Conservation (phyloP, 2,888 invertebrate genomes). For the Acleris literana region DNA sequence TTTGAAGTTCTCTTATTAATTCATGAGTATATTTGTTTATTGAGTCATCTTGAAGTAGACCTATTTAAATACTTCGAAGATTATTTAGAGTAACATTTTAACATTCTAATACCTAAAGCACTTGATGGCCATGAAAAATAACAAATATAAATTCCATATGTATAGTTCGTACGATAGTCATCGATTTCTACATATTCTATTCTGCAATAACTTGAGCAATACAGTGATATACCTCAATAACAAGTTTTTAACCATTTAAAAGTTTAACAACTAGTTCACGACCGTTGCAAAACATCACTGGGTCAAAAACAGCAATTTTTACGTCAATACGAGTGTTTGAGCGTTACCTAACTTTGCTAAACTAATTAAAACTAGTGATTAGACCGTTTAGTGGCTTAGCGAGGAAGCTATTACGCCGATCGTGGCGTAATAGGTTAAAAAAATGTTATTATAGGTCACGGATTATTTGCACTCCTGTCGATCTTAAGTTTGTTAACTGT, state of each 20-base stretch:
- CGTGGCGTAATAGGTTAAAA: conserved; percentile 37
- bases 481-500: background rate
- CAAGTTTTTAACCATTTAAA: conserved; percentile 19
- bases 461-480: conserved; percentile 12
- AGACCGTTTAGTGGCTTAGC: conserved; percentile 44
- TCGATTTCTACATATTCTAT: background rate
- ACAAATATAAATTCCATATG: background rate
- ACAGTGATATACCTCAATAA: background rate
- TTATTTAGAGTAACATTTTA: background rate
- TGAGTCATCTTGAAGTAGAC: no score
- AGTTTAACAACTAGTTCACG: conserved; percentile 24
- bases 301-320: conserved; percentile 31
- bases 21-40: no score
- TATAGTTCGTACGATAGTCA: no score
- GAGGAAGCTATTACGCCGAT: conserved; percentile 34
- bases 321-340: conserved; percentile 29
- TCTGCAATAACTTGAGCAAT: conserved; percentile 20
- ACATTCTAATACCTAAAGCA: background rate
- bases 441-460: conserved; percentile 27
- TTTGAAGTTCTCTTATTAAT: no score
- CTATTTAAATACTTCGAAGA: no score
- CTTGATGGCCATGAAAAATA: background rate
- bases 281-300: conserved; percentile 30
- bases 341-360: conserved; percentile 30
- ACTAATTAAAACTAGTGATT: conserved; percentile 48